A percentile compares a stretch with the other conserved stretches of the same genome.
Evolutionary conservation across 1,140 invertebrate genomes (phyloP).

Genomic region (Matsumurasca onukii): DNA sequence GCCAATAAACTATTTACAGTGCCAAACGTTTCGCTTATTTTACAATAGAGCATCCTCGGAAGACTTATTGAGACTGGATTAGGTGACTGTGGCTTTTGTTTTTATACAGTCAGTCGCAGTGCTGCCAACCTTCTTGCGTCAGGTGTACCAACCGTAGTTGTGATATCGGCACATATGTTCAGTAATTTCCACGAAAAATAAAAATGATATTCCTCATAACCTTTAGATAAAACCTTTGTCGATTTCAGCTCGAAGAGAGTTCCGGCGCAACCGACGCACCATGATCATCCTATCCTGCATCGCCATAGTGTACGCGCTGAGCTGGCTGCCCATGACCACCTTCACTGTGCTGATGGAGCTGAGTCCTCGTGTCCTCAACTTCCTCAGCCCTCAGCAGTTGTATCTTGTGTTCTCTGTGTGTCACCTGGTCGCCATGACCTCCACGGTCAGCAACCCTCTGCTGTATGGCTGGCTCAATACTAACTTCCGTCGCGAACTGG

Average conservation of each 20-base stretch:
- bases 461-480: conserved; percentile 59
- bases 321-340: conserved; percentile 56
- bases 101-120: too few relatives aligned
- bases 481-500: conserved; percentile 51
- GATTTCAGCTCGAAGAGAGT: conserved; percentile 45
- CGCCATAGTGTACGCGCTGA: conserved; percentile 52
- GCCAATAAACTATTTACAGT: too few relatives aligned
- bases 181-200: too few relatives aligned
- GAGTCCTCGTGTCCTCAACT: conserved; percentile 35
- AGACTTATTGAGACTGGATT: too few relatives aligned
- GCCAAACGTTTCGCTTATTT: too few relatives aligned
- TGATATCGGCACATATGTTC: too few relatives aligned
- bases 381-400: conserved; percentile 43
- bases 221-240: too few relatives aligned
- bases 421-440: conserved; percentile 59
- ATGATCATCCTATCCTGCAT: conserved; percentile 49
- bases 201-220: too few relatives aligned
- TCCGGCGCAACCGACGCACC: conserved; percentile 53
- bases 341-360: conserved; percentile 53
- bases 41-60: too few relatives aligned
- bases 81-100: too few relatives aligned
- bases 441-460: conserved; percentile 55
- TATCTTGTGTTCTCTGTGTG: conserved; percentile 53
- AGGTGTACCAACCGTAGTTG: too few relatives aligned
- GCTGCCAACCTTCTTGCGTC: too few relatives aligned